These are phyloP conservation scores for Acronicta psi DNA, from an alignment of 2,888 invertebrate genomes.

Conservation along the genomic window DNA sequence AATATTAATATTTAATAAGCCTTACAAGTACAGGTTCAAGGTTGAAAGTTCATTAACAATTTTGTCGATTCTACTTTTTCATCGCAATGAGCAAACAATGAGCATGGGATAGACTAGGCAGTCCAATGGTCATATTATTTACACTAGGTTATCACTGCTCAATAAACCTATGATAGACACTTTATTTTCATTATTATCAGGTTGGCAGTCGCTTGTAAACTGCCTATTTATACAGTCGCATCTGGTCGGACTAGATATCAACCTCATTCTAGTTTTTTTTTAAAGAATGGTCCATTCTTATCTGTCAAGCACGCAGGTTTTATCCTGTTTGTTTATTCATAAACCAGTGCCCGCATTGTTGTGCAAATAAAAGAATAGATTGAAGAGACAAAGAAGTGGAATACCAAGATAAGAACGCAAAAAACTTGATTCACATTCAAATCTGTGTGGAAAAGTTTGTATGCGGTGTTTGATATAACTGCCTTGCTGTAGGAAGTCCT, in stretches of 20 bases:
- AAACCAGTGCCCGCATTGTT: constrained; percentile 33
- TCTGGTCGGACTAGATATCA: no score
- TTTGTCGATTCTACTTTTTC: no score
- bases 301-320: constrained; percentile 12
- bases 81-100: no score
- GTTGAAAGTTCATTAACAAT: background rate
- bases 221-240: no score
- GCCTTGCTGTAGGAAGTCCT: no score
- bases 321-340: constrained; percentile 32
- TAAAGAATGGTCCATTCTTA: constrained; percentile 11
- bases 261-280: background rate
- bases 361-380: constrained; percentile 33
- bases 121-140: no score
- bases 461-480: constrained; percentile 15
- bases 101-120: no score
- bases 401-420: constrained; percentile 20
- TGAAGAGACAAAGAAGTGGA: constrained; percentile 40
- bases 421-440: constrained; percentile 41
- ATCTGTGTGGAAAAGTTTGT: constrained; percentile 20
- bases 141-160: no score
- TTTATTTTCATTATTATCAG: no score
- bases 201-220: no score
- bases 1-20: constrained; percentile 1
- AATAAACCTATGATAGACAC: no score
- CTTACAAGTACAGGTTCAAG: background rate